phyloP scores from a whole-genome alignment of 2,113 vertebrate genomes.

The Thunnus thynnus region DNA sequence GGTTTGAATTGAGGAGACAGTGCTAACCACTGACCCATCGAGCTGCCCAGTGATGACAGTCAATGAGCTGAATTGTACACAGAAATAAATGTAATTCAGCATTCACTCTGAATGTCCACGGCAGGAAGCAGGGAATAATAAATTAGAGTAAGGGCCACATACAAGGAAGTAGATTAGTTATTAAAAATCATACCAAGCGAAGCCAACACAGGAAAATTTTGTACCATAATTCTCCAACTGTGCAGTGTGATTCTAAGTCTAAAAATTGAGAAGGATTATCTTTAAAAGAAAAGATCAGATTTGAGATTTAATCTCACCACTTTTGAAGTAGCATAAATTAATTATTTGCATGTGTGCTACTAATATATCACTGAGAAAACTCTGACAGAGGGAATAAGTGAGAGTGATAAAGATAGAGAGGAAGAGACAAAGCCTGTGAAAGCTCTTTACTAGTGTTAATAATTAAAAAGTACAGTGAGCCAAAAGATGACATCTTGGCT shows the following conservation, averaged over 20 bases:
- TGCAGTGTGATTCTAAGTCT: background rate
- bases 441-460: constrained; percentile 68
- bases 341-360: background rate
- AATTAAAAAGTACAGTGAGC: constrained; percentile 66
- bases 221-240: no score
- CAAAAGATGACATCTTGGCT: constrained; percentile 62
- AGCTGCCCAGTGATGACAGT: background rate
- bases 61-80: background rate
- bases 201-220: background rate
- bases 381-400: constrained; percentile 15
- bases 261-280: background rate
- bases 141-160: no score
- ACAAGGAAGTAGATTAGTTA: constrained; percentile 41
- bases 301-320: background rate
- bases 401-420: constrained; percentile 6
- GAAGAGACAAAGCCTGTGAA: constrained; percentile 29
- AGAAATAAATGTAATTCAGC: background rate
- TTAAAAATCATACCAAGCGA: background rate
- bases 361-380: background rate
- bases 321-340: no score
- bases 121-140: background rate
- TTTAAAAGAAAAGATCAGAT: background rate
- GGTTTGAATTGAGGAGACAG: background rate
- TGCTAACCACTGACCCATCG: background rate
- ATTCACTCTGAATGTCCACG: background rate